These are phyloP conservation scores for Drosophila aldrichi DNA, from an alignment of 2,888 invertebrate genomes.

Conservation along the genomic window DNA sequence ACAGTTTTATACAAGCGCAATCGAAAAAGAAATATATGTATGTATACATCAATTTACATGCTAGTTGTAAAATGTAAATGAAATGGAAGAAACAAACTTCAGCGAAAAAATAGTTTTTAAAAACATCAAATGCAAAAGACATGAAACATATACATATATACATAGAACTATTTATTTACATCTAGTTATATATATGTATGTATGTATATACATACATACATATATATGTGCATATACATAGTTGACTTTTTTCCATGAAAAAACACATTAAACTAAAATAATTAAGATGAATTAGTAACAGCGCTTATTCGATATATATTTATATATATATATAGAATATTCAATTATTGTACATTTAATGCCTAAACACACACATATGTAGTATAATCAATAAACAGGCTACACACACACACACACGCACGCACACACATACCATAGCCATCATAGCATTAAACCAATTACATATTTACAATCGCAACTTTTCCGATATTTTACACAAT, in stretches of 20 bases:
- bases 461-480: slow-evolving; percentile 26
- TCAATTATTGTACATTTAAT: slow-evolving; percentile 54
- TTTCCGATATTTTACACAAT: slow-evolving; percentile 9
- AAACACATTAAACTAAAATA: slow-evolving; percentile 31
- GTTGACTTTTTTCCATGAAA: slow-evolving; percentile 79
- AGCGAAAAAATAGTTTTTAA: slow-evolving; percentile 39
- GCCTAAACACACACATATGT: neutral
- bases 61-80: slow-evolving; percentile 34
- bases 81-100: slow-evolving; percentile 5
- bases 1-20: slow-evolving; percentile 61
- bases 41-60: slow-evolving; percentile 6
- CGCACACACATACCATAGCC: neutral
- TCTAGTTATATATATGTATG: slow-evolving; percentile 11
- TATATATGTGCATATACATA: slow-evolving; percentile 53
- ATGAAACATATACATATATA: slow-evolving; percentile 23
- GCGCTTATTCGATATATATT: slow-evolving; percentile 48
- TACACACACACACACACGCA: neutral
- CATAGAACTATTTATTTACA: neutral
- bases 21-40: slow-evolving; percentile 4
- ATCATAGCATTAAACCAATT: neutral
- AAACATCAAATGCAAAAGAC: slow-evolving; percentile 35
- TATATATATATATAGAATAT: slow-evolving; percentile 28
- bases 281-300: slow-evolving; percentile 21
- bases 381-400: neutral
- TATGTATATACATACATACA: slow-evolving; percentile 22